Base-by-base conservation (phyloP, 64 coral and sea anemone species). In the Porites lutea region DNA sequence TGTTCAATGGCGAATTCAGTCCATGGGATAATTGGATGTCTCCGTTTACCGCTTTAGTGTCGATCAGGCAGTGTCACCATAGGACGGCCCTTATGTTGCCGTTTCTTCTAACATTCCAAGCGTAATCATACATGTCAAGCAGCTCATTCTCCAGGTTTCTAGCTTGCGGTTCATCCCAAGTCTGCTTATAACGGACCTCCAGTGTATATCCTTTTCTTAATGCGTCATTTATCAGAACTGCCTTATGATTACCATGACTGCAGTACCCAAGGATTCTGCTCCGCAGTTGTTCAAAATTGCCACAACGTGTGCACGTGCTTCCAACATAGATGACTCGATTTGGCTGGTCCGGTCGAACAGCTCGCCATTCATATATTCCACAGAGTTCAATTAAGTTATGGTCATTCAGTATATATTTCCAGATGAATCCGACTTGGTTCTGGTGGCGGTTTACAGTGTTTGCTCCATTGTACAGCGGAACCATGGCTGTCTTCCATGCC, bases 311-410 rank as follows among this genome's bases (percentile, higher is more conserved):
- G 82, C 82, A 85, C 9, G 82, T 68, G 66, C 61, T 85, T 5
- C 44, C 60, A 48, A 85, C 16, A 49, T 85, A 85, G 59, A 85
- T 62, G 22, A 49, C 59, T 0, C 7, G 52, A 15, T n/a, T 47
- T 65, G 55, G n/a, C 59, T 19, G 54, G 11, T 11, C 54, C 16
- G 59, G 27, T 64, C 79, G 10, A 15, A 16, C 44, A 16, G 59
- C 82, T 18, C 27, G 58, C 82, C 82, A 85, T 85, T 85, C 62
- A 69, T 85, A 65, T 10, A 85, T 85, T 69, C 82, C 82, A 82
- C 59, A 82, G 19, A 59, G 50, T 13, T 8, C 55, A 82, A 5
- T 2, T 10, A 82, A 62, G 13, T 15, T 8, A 3, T 58, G 2
- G 54, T 9, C 43, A n/a, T n/a, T n/a, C n/a, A n/a, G n/a, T 59